phyloP scores from a whole-genome alignment of 2,113 vertebrate species.

The Desmodus rotundus region DNA sequence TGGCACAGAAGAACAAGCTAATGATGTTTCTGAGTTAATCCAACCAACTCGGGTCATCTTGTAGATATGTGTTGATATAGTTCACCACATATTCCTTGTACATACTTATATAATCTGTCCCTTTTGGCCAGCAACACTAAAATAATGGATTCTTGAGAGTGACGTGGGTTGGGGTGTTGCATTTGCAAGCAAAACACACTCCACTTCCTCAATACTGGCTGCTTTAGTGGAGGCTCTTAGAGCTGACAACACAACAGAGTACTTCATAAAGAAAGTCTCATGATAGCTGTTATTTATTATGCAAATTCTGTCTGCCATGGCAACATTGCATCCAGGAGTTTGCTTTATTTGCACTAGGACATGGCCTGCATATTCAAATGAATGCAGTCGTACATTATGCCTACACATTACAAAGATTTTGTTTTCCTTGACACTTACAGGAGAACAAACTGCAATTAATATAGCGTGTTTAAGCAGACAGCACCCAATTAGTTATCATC shows the following conservation, averaged over 20 bases:
- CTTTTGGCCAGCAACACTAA: conserved; percentile 40
- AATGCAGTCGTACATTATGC: conserved; percentile 77
- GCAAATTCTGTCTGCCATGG: conserved; percentile 83
- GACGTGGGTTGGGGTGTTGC: conserved; percentile 41
- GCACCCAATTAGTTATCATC: conserved; percentile 87
- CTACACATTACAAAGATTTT: conserved; percentile 84
- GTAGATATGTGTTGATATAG: neutral
- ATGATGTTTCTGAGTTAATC: neutral
- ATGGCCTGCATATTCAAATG: conserved; percentile 81
- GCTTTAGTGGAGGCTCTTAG: conserved; percentile 72
- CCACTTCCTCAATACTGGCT: conserved; percentile 78
- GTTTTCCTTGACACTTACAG: conserved; percentile 86
- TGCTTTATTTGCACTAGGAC: conserved; percentile 78
- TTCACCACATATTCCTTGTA: neutral
- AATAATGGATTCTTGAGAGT: conserved; percentile 45
- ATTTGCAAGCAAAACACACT: conserved; percentile 75
- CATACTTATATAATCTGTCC: conserved; percentile 36
- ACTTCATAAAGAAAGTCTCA: conserved; percentile 83
- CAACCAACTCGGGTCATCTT: neutral
- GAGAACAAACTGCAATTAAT: conserved; percentile 87
- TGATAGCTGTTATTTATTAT: conserved; percentile 86
- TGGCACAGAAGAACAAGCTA: neutral
- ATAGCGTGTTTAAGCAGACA: conserved; percentile 84
- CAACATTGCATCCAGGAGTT: conserved; percentile 80
- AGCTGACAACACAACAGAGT: conserved; percentile 81